A percentile compares a stretch with the other conserved stretches of the same genome.
These are phyloP conservation scores for Ectemnius lituratus DNA, from an alignment of 2,888 invertebrate species.

Conservation along the genomic window DNA sequence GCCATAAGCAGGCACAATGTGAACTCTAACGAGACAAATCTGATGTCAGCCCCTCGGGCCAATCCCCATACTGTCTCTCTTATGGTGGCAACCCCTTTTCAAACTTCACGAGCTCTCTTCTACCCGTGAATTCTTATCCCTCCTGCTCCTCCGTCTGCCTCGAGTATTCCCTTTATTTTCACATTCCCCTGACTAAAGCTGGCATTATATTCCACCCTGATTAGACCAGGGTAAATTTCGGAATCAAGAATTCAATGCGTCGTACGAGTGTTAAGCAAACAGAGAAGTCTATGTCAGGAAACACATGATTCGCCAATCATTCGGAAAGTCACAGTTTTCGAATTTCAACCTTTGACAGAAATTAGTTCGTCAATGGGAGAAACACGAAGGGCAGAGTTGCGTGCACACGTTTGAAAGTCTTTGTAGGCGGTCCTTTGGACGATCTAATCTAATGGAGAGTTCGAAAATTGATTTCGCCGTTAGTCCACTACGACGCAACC, in stretches of 20 bases:
- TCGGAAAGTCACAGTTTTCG: no score
- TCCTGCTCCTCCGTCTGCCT: conserved; percentile 12
- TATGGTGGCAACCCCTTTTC: conserved; percentile 25
- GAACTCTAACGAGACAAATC: conserved; percentile 77
- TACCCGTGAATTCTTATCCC: conserved; percentile 1
- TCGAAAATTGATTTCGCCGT: conserved; percentile 33
- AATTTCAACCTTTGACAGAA: no score
- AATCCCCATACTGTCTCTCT: conserved; percentile 43
- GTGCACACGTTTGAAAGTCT: not conserved
- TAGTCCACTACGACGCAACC: conserved; percentile 35
- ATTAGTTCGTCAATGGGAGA: no score
- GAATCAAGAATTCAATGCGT: conserved; percentile 22
- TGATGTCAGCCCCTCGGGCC: conserved; percentile 71
- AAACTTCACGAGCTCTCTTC: not conserved
- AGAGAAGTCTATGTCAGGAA: not conserved
- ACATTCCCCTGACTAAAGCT: conserved; percentile 14
- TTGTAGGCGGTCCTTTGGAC: not conserved
- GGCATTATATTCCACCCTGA: conserved; percentile 42
- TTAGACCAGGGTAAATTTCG: conserved; percentile 26
- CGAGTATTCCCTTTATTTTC: conserved; percentile 20
- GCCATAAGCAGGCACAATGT: conserved; percentile 73
- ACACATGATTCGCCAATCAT: not conserved
- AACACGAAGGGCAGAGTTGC: no score
- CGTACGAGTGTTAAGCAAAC: conserved; percentile 17
- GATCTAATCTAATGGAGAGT: not conserved